Evolutionary conservation across 1,140 invertebrate species (phyloP), one percentile per base, ranked within the genome.

Genomic region (Listronotus bonariensis): DNA sequence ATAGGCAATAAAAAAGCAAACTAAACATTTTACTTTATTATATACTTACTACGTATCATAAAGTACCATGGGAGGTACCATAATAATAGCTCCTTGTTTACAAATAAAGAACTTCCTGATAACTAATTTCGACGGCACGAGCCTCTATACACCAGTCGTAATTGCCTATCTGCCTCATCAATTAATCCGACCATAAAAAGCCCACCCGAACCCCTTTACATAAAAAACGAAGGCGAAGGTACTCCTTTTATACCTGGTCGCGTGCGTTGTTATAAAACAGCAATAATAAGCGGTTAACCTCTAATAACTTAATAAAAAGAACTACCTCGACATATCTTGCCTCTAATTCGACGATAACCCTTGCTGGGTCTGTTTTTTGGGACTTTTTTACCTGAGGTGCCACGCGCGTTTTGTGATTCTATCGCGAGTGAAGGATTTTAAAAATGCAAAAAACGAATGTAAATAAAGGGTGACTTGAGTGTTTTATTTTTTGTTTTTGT

Each of bases 271-370:
- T 72, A 75, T 72, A 73, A 75, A 75, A 74, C 52, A 45, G 52
- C 53, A 53, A 65, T 74, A 74, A 75, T 75, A 72, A 72, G 72
- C 70, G 72, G 74, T 75, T 75, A 73, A 75, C 72, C 72, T 68
- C 72, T 68, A 72, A 75, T 75, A 72, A 75, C 72, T 75, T 75
- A 75, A 75, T 75, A 75, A 75, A 73, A 72, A 69, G 60, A 61
- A 69, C 61, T 56, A 57, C 65, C 68, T 62, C 58, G 63, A 65
- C 65, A 69, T 72, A 60, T 69, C 66, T 69, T 67, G 58, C 20
- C 52, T 62, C 51, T 53, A 53, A 62, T 62, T 62, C 61, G 49
- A 11, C 17, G 41, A 45, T 49, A 56, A 66, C 63, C 60, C 69
- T 69, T 68, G 48, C 60, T 48, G 69, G 54, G 48, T 15, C 60